Evolutionary conservation across 2,113 vertebrate species (phyloP), one percentile per base, ranked within the genome.

Genomic region (Pongo abelii): DNA sequence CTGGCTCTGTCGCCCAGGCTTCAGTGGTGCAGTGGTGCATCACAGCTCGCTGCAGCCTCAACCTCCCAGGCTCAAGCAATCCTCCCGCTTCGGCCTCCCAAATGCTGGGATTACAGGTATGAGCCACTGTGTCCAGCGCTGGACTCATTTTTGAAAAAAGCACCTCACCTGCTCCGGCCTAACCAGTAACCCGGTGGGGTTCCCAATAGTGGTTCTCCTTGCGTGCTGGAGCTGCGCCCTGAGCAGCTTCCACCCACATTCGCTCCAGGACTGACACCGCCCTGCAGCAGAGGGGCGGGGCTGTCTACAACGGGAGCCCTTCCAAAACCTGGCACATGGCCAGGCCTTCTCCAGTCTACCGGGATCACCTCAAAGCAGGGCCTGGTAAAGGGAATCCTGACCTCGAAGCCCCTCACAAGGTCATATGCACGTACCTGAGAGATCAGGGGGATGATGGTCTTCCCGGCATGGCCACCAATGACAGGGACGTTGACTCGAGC

Each of bases 371-470:
- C 18, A 8, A n/a, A 32, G 25, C 1, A 12, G 75, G 14, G 4
- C 46, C 17, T 35, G 3, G 30, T 5, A 11, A 38, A 43, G 6
- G 40, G 6, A 2, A 4, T 11, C 8, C 3, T 0, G 48, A 27
- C 2, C 2, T 18, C 2, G 3, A 7, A 50, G 52, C 67, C 77
- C 59, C 48, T 11, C 5, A 35, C 32, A 9, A 48, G 7, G 67
- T 16, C 8, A n/a, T 22, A 9, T 40, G 91, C 97, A 1, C 4
- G 4, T 48, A 99, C 99, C 99, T 99, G 99, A 74, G 99, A 99
- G 96, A 99, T 99, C 75, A 99, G 98, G 50, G 99, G 99, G 92
- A 99, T 99, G 98, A 99, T 99, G 50, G 99, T 99, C 98, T 99
- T 99, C 85, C 99, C 99, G 0, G 99, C 99, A 5, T 99, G 99